Evolutionary conservation across 2,888 invertebrate species (phyloP), one percentile per base, ranked within the genome.

Genomic region (Idaea aversata): DNA sequence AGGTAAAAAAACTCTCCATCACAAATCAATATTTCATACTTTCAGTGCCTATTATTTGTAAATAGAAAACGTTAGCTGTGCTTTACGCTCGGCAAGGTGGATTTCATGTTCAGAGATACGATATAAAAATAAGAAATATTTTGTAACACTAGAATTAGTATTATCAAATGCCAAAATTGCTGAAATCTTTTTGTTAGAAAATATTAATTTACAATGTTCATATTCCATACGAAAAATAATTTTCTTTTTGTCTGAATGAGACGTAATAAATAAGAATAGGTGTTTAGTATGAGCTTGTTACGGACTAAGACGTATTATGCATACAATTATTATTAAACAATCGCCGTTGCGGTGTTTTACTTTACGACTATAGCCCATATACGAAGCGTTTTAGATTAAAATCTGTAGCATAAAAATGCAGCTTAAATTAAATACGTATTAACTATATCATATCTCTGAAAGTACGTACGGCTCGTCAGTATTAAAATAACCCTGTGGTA

Each of bases 401-500:
- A 47, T 4, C 47, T 47, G 47, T 10, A 4, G 3, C 47, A 10
- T 47, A 47, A 13, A 7, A 47, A 7, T 10, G 3, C 47, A 34
- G 59, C 13, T 59, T 59, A 16, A 25, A 59, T 34, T 2, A 59
- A 25, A 59, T 25, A 25, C 59, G 10, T 59, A 59, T 59, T 77
- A 61, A 47, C 73, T 86, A 87, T 89, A 88, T 88, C 88, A 87
- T 90, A 90, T 89, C 89, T 90, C 88, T 90, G 86, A 88, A 88
- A 83, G 70, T 77, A 77, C 80, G 78, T 82, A 82, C 66, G 77
- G 83, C 86, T 88, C 84, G 87, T 87, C 92, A 92, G 92, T 92
- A 92, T 91, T 91, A 91, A 85, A 75, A 75, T 83, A 82, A 86
- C 84, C 85, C 87, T 90, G 89, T 90, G 88, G 85, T 91, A 88